These are phyloP conservation scores for Pituophis catenifer DNA, from an alignment of 2,113 vertebrate genomes.

Conservation along the genomic window DNA sequence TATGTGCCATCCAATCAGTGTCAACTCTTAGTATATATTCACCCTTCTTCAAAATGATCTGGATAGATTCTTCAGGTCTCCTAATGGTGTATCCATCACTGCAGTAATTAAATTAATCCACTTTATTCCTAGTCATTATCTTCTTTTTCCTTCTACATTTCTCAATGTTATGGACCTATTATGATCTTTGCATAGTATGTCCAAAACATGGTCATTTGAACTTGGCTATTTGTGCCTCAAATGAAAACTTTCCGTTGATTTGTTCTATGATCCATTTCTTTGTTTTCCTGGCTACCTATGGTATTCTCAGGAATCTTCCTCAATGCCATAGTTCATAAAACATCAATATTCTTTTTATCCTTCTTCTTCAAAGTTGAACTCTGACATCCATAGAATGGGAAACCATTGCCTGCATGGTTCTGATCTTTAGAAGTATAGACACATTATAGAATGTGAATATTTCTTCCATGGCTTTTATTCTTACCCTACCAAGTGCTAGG, in stretches of 20 bases:
- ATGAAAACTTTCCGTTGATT: not conserved
- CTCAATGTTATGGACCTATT: not conserved
- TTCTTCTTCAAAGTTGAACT: not conserved
- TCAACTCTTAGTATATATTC: not conserved
- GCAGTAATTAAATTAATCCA: not conserved
- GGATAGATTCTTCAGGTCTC: not conserved
- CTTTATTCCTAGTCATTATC: not conserved
- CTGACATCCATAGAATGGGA: not conserved
- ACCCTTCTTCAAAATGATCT: not conserved
- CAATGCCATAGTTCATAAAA: not conserved
- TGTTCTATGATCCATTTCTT: not conserved
- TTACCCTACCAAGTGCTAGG: not conserved
- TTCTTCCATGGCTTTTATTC: not conserved
- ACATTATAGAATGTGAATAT: not conserved
- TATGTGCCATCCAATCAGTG: not conserved
- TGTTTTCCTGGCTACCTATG: not conserved
- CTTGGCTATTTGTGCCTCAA: not conserved
- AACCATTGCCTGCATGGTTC: not conserved
- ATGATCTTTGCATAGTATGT: not conserved
- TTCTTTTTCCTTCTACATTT: not conserved
- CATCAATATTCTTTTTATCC: not conserved
- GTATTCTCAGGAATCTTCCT: not conserved
- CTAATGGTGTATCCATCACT: not conserved
- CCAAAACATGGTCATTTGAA: not conserved
- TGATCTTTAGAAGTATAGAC: not conserved